phyloP scores from a whole-genome alignment of 1,140 invertebrate genomes.

The Sitobion miscanthi region DNA sequence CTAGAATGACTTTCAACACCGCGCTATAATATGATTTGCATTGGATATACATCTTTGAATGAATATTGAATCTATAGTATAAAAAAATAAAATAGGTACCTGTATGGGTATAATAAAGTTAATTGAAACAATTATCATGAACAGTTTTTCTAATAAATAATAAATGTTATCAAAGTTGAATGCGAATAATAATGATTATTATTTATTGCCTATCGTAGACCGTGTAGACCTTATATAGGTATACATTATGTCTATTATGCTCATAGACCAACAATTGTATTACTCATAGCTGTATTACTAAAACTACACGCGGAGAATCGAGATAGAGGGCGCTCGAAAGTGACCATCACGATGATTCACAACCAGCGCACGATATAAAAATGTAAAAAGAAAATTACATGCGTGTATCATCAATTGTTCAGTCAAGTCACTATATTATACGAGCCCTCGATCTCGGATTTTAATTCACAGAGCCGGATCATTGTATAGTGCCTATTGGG shows the following conservation, averaged over 20 bases:
- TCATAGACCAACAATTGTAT: not conserved
- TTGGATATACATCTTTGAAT: not conserved
- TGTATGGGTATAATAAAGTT: not conserved
- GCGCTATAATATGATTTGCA: too few species aligned
- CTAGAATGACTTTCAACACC: too few species aligned
- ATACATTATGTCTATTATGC: not conserved
- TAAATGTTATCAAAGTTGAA: not conserved
- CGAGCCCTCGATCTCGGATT: not conserved
- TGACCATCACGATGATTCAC: not conserved
- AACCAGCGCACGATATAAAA: too few species aligned
- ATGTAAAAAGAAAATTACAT: too few species aligned
- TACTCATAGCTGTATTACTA: not conserved
- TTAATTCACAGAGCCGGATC: not conserved
- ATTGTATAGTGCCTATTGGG: not conserved
- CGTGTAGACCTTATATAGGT: not conserved
- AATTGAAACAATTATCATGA: not conserved
- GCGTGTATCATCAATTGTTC: not conserved
- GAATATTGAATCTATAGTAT: not conserved
- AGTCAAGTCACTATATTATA: not conserved
- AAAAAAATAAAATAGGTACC: not conserved
- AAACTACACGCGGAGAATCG: not conserved
- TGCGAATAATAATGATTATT: not conserved
- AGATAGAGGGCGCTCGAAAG: not conserved
- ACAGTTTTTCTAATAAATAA: not conserved
- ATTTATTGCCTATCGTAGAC: not conserved